Evolutionary conservation across 2,113 vertebrate species (phyloP), one percentile per base, ranked within the genome.

Genomic region (Eudyptes chrysolophus): DNA sequence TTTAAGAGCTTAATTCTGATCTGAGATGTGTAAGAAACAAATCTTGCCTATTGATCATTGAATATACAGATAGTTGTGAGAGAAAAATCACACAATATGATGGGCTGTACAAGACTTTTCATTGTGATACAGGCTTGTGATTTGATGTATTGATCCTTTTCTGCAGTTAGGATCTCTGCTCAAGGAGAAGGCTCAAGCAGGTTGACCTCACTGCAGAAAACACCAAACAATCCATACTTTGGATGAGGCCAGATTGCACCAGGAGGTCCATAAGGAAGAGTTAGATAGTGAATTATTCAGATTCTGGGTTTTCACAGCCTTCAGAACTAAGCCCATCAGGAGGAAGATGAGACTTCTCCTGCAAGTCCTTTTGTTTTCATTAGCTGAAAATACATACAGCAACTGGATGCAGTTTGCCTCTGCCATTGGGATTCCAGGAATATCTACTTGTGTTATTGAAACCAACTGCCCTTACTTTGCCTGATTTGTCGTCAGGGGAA

Each of bases 1-100:
- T 94, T 96, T 86, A 85, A 96, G 75, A 94, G 55, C 38, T 96
- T 92, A 84, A 86, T 95, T 95, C 46, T 93, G 54, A 80, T 95
- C 55, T 83, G 54, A 92, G 61, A 72, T 72, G 29, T 83, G 78
- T 80, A 92, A 83, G 78, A 54, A 49, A 90, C 84, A 86, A 87
- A 77, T 94, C 79, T 80, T 92, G 55, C 14, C 38, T 90, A 77
- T 90, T 92, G 92, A 92, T 94, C 87, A 80, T 21, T 77, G 71
- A 74, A 93, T 70, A 70, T 44, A 69, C 7, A 88, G 69, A 48
- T 74, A 42, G 38, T 60, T 92, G 70, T 92, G 78, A 86, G 78
- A 87, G 75, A 84, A 83, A 40, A 87, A 64, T 91, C 66, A 51
- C 75, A 58, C 36, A 32, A 26, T 93, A 54, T 84, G 66, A 92